Evolutionary conservation across 2,888 invertebrate species (phyloP).

Genomic region (Heliconius erato): DNA sequence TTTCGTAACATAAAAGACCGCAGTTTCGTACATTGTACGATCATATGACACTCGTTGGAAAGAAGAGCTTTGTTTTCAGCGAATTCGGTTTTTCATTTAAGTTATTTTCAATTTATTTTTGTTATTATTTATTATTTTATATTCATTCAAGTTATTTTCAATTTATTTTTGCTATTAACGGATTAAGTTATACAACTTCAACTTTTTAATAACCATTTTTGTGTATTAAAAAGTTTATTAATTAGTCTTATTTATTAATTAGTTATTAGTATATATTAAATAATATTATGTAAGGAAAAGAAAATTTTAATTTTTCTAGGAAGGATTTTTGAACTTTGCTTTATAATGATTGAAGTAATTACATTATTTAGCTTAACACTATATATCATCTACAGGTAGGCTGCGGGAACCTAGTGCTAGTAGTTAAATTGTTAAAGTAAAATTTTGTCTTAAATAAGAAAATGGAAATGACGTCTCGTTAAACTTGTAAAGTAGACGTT

Average conservation of each 20-base stretch:
- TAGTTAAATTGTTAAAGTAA: too few species aligned
- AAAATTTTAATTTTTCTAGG: too few species aligned
- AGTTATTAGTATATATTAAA: too few species aligned
- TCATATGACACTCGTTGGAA: slow-evolving; percentile 2
- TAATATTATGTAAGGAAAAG: too few species aligned
- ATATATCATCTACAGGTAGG: too few species aligned
- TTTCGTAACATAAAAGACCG: neutral
- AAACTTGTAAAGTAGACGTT: neutral
- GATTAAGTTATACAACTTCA: neutral
- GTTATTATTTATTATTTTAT: too few species aligned
- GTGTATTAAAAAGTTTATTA: neutral
- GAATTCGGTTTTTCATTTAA: neutral
- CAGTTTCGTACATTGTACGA: slow-evolving; percentile 4
- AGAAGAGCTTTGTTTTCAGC: slow-evolving; percentile 2
- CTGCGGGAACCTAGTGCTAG: too few species aligned
- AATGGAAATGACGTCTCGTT: neutral
- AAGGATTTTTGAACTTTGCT: too few species aligned
- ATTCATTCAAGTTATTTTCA: neutral
- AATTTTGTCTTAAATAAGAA: too few species aligned
- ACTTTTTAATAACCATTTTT: neutral
- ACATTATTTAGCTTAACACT: too few species aligned
- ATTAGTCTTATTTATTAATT: neutral
- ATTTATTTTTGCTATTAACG: neutral
- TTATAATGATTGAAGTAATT: too few species aligned
- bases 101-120: too few species aligned